Evolutionary conservation across 2,113 vertebrate species (phyloP), one percentile per base, ranked within the genome.

Genomic region (Alligator sinensis): DNA sequence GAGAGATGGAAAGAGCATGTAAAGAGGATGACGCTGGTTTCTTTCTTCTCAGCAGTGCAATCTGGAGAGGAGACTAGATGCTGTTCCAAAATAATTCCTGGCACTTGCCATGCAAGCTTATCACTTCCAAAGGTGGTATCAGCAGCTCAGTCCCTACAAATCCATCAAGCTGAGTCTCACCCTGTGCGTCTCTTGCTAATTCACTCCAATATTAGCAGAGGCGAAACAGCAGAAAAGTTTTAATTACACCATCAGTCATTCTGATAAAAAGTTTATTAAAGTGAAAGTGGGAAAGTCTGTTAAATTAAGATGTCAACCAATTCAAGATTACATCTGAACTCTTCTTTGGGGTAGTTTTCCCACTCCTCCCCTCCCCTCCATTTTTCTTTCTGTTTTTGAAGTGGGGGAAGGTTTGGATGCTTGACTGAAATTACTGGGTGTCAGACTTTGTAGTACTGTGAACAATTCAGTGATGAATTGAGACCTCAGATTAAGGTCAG

Each of bases 381-480:
- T 79, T 59, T 60, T 15, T 7, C 19, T 11, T 24, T 22, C 54
- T 70, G 4, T 9, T 30, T 25, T 38, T 61, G 68, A 80, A 70
- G 10, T 2, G 11, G 54, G 77, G 6, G 30, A 38, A 22, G 54
- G 34, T 7, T 76, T 2, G 3, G 81, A 55, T 1, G 1, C 9
- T 38, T 1, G 54, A 28, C 9, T 19, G 10, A 66, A 79, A 30
- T 58, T n/a, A 57, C 59, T 34, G 11, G 68, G 21, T 72, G 25
- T 18, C 70, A 70, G 47, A 58, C 24, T 18, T 54, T 3, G 2
- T 0, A 88, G n/a, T 1, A 82, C 54, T 0, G 3, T 13, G 62
- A 57, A 3, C n/a, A 59, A 55, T 5, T 17, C 59, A 19, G 4
- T 2, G 22, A 77, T 11, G 24, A 66, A 30, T 27, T 28, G 30